Evolutionary conservation across 2,888 invertebrate genomes (phyloP).

Genomic region (Steinernema scapterisci): DNA sequence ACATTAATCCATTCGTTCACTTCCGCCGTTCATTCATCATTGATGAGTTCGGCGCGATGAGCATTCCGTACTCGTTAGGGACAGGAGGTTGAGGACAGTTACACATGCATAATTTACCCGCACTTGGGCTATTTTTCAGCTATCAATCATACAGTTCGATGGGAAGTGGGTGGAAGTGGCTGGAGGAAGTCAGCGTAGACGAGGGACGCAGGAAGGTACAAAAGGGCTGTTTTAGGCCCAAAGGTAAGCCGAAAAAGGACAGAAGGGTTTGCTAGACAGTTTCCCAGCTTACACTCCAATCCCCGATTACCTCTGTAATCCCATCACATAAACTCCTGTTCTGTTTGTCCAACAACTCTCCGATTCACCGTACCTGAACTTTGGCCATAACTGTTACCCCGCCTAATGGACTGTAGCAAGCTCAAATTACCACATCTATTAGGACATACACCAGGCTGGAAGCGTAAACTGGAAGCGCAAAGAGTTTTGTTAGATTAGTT

Average conservation of each 20-base stretch:
- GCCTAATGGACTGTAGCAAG: slow-evolving; percentile 19
- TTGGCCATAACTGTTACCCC: neutral
- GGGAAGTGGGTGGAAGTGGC: neutral
- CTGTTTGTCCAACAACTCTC: too few species aligned
- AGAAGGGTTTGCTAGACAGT: too few species aligned
- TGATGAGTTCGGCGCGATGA: slow-evolving; percentile 24
- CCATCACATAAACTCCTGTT: too few species aligned
- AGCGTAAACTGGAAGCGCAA: neutral
- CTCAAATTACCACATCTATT: slow-evolving; percentile 1
- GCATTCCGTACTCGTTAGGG: slow-evolving; percentile 10
- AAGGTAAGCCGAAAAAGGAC: too few species aligned
- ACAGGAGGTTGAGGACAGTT: neutral
- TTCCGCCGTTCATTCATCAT: slow-evolving; percentile 31
- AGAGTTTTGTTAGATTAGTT: slow-evolving; percentile 22
- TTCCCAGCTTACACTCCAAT: too few species aligned
- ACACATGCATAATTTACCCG: slow-evolving; percentile 28
- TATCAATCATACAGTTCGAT: slow-evolving; percentile 13
- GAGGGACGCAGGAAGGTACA: too few species aligned
- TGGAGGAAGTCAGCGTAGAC: too few species aligned
- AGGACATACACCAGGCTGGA: neutral
- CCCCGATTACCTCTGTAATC: too few species aligned
- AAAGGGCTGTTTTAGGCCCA: too few species aligned
- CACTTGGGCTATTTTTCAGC: neutral
- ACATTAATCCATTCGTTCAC: slow-evolving; percentile 18
- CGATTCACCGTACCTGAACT: neutral